Evolutionary conservation across 2,113 vertebrate genomes (phyloP), one percentile per base, ranked within the genome.

Genomic region (Vireo altiloquus): DNA sequence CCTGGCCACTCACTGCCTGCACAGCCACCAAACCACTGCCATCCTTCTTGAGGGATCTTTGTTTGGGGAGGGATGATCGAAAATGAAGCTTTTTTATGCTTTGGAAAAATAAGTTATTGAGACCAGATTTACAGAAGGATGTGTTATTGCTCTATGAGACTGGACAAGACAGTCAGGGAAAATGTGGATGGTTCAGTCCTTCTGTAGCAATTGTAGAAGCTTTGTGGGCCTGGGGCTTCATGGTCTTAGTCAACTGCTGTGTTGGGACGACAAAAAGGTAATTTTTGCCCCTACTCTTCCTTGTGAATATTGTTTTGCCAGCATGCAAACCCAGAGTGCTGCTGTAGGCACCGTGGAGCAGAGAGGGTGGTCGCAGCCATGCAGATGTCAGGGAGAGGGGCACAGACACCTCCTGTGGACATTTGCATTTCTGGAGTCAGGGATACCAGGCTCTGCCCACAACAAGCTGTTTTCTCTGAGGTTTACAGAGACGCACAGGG

Each of bases 361-460:
- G 39, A 59, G 72, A 31, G 63, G 4, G 14, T 56, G 49, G 57
- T 49, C 0, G 2, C 10, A 56, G 53, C 28, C 11, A 1, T 0
- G 9, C 0, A 0, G n/a, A 11, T 39, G 47, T 13, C 49, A 54
- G 53, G 19, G 37, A 75, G 35, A 53, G 42, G 0, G 11, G 28
- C 61, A 53, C 9, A 47, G 53, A 11, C 16, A 10, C 10, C 37
- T 46, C 63, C 63, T 33, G 42, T 10, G 47, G 47, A 24, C 6
- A 5, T 21, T 35, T 30, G 28, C 5, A 2, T 59, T 88, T 50
- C 68, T 83, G 60, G 13, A 81, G 25, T 21, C 50, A 65, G 70
- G 50, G 35, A 12, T 39, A 21, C 20, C 27, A 72, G 63, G 10
- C 35, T 47, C 42, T 84, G 37, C 7, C 19, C 57, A 68, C 57